A percentile compares a stretch with the other conserved stretches of the same genome.
Conservation (phyloP, 2,888 invertebrate genomes). For the Rhingia rostrata region DNA sequence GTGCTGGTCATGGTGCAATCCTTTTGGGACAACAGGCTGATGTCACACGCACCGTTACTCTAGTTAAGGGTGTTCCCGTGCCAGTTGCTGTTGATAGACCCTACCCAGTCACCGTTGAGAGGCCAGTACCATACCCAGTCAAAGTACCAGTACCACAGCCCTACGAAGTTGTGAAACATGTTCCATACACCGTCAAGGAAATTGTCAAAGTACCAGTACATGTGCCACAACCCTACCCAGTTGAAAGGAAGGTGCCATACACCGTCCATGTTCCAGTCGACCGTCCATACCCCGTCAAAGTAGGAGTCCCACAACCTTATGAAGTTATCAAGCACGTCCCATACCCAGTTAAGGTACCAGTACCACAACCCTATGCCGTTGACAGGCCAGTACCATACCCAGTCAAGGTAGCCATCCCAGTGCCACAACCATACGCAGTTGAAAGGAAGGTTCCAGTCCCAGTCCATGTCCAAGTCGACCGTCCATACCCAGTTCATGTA, state of each 20-base stretch:
- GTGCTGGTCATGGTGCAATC: constrained; percentile 79
- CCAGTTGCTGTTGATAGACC: constrained; percentile 90
- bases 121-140: constrained; percentile 85
- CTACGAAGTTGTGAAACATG: constrained; percentile 88
- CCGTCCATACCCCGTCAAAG: constrained; percentile 87
- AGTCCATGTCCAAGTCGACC: constrained; percentile 86
- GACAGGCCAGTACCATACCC: constrained; percentile 86
- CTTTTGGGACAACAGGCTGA: constrained; percentile 84
- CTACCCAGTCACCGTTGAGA: constrained; percentile 87
- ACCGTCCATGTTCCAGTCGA: constrained; percentile 86
- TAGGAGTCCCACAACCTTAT: constrained; percentile 88
- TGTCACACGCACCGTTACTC: constrained; percentile 87
- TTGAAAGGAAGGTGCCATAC: constrained; percentile 86
- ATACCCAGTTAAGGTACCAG: constrained; percentile 85
- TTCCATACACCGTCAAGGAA: constrained; percentile 87
- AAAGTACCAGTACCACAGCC: constrained; percentile 88
- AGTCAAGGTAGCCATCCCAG: constrained; percentile 86
- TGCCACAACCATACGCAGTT: constrained; percentile 85
- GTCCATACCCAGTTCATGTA: constrained; percentile 88
- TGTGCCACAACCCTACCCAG: constrained; percentile 85
- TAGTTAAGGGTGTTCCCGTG: constrained; percentile 89
- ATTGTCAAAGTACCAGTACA: constrained; percentile 87
- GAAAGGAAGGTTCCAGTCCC: constrained; percentile 86
- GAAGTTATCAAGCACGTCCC: constrained; percentile 85
- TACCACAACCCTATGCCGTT: constrained; percentile 82